Conservation (phyloP, 2,888 invertebrate species). For the Caenorhabditis sp. region DNA sequence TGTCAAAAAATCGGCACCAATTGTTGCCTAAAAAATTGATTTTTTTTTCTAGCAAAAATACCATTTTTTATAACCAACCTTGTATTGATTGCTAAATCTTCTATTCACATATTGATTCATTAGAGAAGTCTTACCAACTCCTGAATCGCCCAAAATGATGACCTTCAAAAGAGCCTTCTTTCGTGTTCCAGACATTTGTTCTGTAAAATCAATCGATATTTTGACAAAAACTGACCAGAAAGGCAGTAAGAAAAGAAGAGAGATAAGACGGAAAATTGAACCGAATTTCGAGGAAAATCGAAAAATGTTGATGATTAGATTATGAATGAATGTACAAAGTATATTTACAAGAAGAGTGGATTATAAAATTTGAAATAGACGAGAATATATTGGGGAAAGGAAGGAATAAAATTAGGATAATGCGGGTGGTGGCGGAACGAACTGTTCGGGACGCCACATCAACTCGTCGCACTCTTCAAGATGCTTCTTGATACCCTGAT, state of each 20-base stretch:
- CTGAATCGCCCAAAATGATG: slow-evolving; percentile 69
- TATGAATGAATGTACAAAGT: not conserved
- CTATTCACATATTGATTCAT: slow-evolving; percentile 99
- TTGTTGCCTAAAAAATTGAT: slow-evolving; percentile 83
- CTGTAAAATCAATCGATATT: not conserved
- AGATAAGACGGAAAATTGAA: not conserved
- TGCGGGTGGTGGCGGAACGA: not conserved
- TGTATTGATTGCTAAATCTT: slow-evolving; percentile 99
- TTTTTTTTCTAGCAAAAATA: too few species aligned
- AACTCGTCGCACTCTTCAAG: not conserved
- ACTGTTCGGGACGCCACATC: not conserved
- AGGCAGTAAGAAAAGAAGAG: not conserved
- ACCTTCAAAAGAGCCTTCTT: slow-evolving; percentile 70
- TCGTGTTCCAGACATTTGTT: slow-evolving; percentile 52
- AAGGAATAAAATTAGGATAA: not conserved
- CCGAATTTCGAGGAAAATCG: not conserved
- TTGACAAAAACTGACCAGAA: not conserved
- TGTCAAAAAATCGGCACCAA: slow-evolving; percentile 98
- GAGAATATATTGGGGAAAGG: not conserved
- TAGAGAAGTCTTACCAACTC: slow-evolving; percentile 97
- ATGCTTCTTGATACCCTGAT: not conserved
- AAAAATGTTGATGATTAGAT: not conserved
- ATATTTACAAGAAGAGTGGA: slow-evolving; percentile 1
- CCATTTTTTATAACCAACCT: slow-evolving; percentile 74
- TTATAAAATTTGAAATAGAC: not conserved